Evolutionary conservation across 2,888 invertebrate genomes (phyloP), one percentile per base, ranked within the genome.

Genomic region (Pseudococcus longispinus): DNA sequence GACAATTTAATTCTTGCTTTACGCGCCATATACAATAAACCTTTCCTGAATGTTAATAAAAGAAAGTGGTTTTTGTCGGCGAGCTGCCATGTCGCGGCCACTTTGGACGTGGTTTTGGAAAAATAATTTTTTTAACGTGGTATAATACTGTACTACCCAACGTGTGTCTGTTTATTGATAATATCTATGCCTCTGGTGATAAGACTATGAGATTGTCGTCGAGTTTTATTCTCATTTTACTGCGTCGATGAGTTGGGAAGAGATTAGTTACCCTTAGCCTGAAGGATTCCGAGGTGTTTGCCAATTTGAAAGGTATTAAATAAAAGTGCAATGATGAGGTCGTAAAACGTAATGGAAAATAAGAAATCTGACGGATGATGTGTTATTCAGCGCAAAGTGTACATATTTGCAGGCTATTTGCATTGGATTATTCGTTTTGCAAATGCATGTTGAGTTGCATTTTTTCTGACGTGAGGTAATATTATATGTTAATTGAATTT

Each of bases 1-100:
- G 70, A 29, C 29, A 26, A 70, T 70, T 70, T 70, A 70, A 70
- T 70, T 70, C 70, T 26, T 70, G 29, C 29, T 29, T n/a, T 70
- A 29, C 29, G 26, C 29, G 26, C 26, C 23, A 13, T 6, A 37
- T 70, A 70, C 23, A 70, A 70, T 26, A 70, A 70, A 70, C 70
- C 29, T 70, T 70, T 23, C 29, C 15, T 26, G 70, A 23, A 70
- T 70, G 29, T 29, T 70, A 70, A 70, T 70, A 70, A 70, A 70
- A 70, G 70, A 29, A 29, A 29, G 26, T 11, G 23, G 70, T 1
- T 70, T 70, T 70, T 70, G 70, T 70, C 70, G 70, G 70, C 70
- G 23, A 4, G 70, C 26, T 11, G 18, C 55, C 26, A 15, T 70
- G 70, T n/a, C 55, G n/a, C 55, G 15, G 55, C 55, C n/a, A 55